phyloP scores from a whole-genome alignment of 2,888 invertebrate genomes.

The Orthonychiurus folsomi region DNA sequence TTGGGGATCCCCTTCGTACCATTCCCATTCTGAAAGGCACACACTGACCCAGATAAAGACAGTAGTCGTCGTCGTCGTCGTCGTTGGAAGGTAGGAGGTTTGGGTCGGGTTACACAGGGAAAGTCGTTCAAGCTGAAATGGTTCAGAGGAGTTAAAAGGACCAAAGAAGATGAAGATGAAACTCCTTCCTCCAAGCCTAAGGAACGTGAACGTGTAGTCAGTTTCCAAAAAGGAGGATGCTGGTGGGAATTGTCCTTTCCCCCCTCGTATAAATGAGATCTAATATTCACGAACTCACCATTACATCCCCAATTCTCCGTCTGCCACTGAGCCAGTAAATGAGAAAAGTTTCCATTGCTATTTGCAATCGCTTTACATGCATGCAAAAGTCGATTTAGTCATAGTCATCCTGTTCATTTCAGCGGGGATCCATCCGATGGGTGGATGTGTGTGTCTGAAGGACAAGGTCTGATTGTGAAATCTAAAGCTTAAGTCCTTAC shows the following conservation, averaged over 20 bases:
- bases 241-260: background rate
- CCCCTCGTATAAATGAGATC: background rate
- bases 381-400: background rate
- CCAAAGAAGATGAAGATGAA: constrained; percentile 1
- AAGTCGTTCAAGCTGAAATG: background rate
- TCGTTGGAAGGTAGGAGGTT: too few species aligned
- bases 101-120: background rate
- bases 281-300: background rate
- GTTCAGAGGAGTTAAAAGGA: background rate
- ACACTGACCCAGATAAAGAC: background rate
- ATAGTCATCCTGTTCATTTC: background rate
- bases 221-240: background rate
- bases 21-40: too few species aligned
- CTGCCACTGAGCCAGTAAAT: constrained; percentile 2
- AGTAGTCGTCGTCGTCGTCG: background rate
- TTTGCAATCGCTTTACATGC: constrained; percentile 1
- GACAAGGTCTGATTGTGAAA: background rate
- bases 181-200: too few species aligned
- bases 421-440: too few species aligned
- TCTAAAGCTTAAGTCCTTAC: too few species aligned
- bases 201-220: too few species aligned
- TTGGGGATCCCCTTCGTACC: too few species aligned
- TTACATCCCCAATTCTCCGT: background rate
- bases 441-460: too few species aligned
- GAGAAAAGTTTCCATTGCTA: constrained; percentile 7